phyloP scores from a whole-genome alignment of 2,888 invertebrate species.

The Mesorhabditis sp. region DNA sequence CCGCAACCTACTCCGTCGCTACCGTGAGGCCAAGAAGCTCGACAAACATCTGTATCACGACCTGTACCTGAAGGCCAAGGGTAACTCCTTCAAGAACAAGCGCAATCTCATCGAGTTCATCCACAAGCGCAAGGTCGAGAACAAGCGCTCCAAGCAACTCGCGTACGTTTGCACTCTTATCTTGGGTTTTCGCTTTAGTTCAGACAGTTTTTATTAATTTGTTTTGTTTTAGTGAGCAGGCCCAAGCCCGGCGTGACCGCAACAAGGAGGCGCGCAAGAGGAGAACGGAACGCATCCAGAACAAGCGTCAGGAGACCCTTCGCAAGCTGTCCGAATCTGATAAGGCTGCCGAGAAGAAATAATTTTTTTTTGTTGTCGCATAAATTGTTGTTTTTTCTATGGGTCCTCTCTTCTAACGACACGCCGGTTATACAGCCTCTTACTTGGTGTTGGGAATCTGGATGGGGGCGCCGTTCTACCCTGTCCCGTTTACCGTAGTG shows the following conservation, averaged over 20 bases:
- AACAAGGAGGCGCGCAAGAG: conserved; percentile 95
- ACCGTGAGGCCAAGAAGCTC: conserved; percentile 93
- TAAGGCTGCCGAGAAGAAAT: conserved; percentile 60
- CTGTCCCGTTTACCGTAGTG: too few species aligned
- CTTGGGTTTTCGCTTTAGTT: too few species aligned
- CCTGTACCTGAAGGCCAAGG: conserved; percentile 98
- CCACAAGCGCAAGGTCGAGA: conserved; percentile 99
- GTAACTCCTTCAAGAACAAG: conserved; percentile 76
- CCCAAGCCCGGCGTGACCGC: conserved; percentile 91
- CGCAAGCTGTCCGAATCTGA: conserved; percentile 72
- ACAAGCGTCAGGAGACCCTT: conserved; percentile 61
- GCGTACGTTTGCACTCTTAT: conserved; percentile 58
- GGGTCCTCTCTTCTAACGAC: too few species aligned
- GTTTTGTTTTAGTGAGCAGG: conserved; percentile 76
- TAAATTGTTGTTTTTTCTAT: conserved; percentile 21
- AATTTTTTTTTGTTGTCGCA: conserved; percentile 19
- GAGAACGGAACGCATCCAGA: conserved; percentile 77
- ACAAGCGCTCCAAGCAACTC: conserved; percentile 90
- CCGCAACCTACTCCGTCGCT: conserved; percentile 87
- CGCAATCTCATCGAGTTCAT: conserved; percentile 99
- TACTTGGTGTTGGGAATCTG: too few species aligned
- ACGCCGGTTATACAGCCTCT: too few species aligned
- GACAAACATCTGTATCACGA: conserved; percentile 97
- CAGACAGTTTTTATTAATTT: too few species aligned
- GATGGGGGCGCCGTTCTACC: too few species aligned